Base-by-base conservation (phyloP, 2,797 vertebrate genomes). In the Catharus ustulatus region DNA sequence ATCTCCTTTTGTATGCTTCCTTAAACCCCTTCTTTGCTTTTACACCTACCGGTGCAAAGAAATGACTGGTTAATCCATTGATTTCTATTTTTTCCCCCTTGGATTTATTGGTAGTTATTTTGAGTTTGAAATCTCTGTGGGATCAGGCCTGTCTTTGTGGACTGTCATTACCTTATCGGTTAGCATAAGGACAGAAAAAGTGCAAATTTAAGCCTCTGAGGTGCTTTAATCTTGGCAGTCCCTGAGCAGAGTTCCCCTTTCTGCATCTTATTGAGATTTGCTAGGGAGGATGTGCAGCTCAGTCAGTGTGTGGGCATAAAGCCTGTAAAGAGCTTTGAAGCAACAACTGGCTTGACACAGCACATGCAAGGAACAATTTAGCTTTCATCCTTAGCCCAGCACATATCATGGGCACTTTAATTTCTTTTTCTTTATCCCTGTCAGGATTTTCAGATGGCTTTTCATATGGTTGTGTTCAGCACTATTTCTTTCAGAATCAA, bases 301-400 rank as follows among this genome's bases (percentile, higher is more conserved):
- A 15, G 71, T 74, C 36, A 1, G 67, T 90, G 91, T 89, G 95
- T 91, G 94, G 95, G 93, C 95, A 95, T 88, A 94, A 95, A 96
- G 93, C 79, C n/a, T 88, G 83, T 93, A 94, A 94, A 87, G 85
- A 95, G 91, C 93, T 96, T 94, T 95, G 91, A 76, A 95, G 63
- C 62, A 93, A 78, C 89, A 96, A 91, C 84, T 94, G 83, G 32
- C 83, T 79, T 88, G 77, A 79, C 57, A 80, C 49, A 94, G 69
- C 63, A 68, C 54, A 54, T 72, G 74, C 87, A 89, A 68, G 72
- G 72, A 89, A 67, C 49, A 63, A 82, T 93, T 91, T 93, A 21
- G 82, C 91, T 93, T 94, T 94, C 89, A 54, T 92, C 87, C 93
- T 94, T 79, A 87, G 71, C 43, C 12, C 19, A 22, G 36, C 10